Conservation (phyloP, 2,888 invertebrate genomes). For the Microchrysa polita region DNA sequence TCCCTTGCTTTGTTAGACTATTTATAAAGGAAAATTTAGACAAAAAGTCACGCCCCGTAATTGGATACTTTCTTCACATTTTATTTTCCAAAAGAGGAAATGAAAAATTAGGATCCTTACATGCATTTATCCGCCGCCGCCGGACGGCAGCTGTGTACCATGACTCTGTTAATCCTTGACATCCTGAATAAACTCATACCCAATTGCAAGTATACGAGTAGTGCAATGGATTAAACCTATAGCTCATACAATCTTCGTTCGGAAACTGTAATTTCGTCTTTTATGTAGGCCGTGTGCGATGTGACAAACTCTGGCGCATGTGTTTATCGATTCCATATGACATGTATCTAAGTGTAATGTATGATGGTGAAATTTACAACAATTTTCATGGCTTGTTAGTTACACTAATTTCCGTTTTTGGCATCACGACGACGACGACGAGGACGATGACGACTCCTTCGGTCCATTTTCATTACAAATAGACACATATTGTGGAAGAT, state of each 20-base stretch:
- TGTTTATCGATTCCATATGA: conserved; percentile 26
- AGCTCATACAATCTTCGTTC: too few species aligned
- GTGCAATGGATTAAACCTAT: too few species aligned
- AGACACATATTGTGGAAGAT: not conserved
- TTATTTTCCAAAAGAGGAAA: not conserved
- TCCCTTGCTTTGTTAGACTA: too few species aligned
- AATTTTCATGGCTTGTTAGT: conserved; percentile 44
- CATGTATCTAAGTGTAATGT: too few species aligned
- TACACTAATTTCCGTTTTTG: conserved; percentile 33
- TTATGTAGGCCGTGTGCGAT: conserved; percentile 36
- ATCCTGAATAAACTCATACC: conserved; percentile 26
- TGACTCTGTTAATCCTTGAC: conserved; percentile 29
- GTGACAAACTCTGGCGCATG: conserved; percentile 6
- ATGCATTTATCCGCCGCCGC: conserved; percentile 6
- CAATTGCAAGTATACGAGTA: not conserved
- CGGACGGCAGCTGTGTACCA: not conserved
- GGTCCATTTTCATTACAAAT: too few species aligned
- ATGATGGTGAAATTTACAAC: not conserved
- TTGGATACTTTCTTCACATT: conserved; percentile 11
- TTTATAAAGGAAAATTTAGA: too few species aligned
- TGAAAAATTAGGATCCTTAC: not conserved
- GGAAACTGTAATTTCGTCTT: not conserved
- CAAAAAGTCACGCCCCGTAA: conserved; percentile 1
- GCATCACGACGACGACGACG: conserved; percentile 17
- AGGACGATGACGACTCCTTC: too few species aligned